These are phyloP conservation scores for Pantherophis alleghaniensis DNA, from an alignment of 2,797 vertebrate species.

Conservation along the genomic window DNA sequence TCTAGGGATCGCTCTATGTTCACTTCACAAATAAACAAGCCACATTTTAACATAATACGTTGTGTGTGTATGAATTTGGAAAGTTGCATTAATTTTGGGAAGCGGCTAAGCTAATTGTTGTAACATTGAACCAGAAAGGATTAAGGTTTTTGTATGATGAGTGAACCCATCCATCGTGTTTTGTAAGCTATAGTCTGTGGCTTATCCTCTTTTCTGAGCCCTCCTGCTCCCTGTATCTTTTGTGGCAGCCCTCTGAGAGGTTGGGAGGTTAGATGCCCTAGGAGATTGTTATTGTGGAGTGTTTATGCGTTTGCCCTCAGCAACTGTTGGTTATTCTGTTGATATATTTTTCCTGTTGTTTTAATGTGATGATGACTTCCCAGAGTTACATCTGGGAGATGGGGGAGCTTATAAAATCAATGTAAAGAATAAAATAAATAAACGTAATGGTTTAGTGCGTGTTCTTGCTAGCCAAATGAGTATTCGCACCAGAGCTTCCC, in stretches of 20 bases:
- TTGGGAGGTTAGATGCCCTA: background rate
- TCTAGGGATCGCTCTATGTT: background rate
- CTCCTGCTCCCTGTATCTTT: background rate
- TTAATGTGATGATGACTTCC: background rate
- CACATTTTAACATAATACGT: background rate
- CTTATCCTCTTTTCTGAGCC: background rate
- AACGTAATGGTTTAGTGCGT: rapidly evolving
- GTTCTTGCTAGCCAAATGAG: background rate
- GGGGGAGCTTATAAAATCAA: background rate
- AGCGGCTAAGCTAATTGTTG: background rate
- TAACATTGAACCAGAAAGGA: background rate
- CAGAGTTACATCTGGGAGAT: background rate
- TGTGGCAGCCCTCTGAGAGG: background rate
- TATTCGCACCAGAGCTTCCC: background rate
- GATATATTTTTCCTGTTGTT: background rate
- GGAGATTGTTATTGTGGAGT: background rate
- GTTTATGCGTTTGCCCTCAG: background rate
- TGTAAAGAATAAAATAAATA: background rate
- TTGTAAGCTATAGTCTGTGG: background rate
- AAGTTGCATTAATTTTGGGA: background rate
- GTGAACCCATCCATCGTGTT: background rate
- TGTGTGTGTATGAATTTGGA: background rate
- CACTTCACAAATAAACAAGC: background rate
- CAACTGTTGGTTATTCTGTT: background rate
- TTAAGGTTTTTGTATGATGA: background rate